Base-by-base conservation (phyloP, 2,797 vertebrate species). In the Anas bahamensis region DNA sequence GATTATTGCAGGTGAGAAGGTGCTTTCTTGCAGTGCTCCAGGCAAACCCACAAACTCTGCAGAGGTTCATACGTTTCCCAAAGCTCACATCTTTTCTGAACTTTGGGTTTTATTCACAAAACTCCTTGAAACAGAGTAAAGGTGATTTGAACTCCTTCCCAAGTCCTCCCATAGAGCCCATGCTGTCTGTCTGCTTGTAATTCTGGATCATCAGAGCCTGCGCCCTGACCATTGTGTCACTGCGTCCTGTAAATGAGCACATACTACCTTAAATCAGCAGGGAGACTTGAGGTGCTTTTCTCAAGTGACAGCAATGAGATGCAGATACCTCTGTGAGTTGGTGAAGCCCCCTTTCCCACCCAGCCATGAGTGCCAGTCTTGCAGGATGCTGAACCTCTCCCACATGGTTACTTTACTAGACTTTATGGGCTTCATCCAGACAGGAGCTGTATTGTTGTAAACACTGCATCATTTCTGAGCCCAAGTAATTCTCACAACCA, bases 51-150 rank as follows among this genome's bases (percentile, higher is more conserved):
- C 33, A 65, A 80, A 35, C 18, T 68, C 61, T 71, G 24, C 50
- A 66, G 42, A 75, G 28, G 11, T 59, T 84, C 1, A 7, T 73
- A 79, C 53, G 3, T 86, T 92, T 82, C 50, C 31, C 57, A 74
- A 52, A 86, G 17, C 22, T 79, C 33, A 24, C 9, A 2, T 73
- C 11, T 65, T 73, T 66, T 52, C 42, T 70, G 31, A 85, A 17
- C 17, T 90, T 73, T 31, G 33, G 19, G 31, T 29, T 93, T 87
- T 73, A 29, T 85, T 87, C 72, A 28, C 37, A 85, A 72, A 93
- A 44, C 7, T 82, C 28, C 3, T 68, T 50, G 50, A 80, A 80
- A 83, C 10, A 6, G 65, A n/a, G 19, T 68, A n/a, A 76, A 69
- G 13, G 24, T 66, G 5, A 31, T 37, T n/a, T 13, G 19, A 61